Evolutionary conservation across 2,888 invertebrate species (phyloP), one percentile per base, ranked within the genome.

Genomic region (Sarcophaga rosellei): DNA sequence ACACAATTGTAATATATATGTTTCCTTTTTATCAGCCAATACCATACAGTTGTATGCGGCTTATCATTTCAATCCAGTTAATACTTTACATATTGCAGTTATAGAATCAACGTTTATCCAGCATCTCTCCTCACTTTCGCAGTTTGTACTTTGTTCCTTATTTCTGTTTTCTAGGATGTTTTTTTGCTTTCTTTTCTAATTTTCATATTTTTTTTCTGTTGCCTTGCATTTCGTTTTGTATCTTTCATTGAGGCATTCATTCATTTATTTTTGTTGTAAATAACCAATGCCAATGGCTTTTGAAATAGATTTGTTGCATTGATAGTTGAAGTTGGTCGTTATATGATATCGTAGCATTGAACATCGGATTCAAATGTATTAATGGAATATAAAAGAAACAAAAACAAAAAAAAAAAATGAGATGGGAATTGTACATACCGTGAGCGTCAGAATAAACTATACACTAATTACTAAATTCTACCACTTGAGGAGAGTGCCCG

Each of bases 31-130:
- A 35, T 35, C 35, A 35, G 35, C 35, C 35, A 35, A 35, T 35
- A 35, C 35, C 35, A 21, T 74, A 20, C 69, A 44, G 15, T 12
- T 73, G 21, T 77, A 62, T 76, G 65, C 61, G 65, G 82, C 66
- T 87, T 84, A 81, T 84, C 73, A 78, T 80, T 79, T 63, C 76
- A 77, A 81, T 84, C 57, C 57, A 59, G 76, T 79, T 81, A 81
- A 76, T 76, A 84, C 76, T 76, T 79, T 85, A n/a, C n/a, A n/a
- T n/a, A 79, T 69, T 81, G 83, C 76, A 81, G 80, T 82, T 87
- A 61, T 65, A 75, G 72, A 61, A 72, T 73, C 70, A 69, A 63
- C 35, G 73, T 66, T 57, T 65, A 61, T 82, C 17, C 59, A 61
- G 45, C 69, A 74, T 45, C 63, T 63, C 57, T 17, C 3, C 53